phyloP scores from a whole-genome alignment of 2,797 vertebrate species.

The Artibeus jamaicensis region DNA sequence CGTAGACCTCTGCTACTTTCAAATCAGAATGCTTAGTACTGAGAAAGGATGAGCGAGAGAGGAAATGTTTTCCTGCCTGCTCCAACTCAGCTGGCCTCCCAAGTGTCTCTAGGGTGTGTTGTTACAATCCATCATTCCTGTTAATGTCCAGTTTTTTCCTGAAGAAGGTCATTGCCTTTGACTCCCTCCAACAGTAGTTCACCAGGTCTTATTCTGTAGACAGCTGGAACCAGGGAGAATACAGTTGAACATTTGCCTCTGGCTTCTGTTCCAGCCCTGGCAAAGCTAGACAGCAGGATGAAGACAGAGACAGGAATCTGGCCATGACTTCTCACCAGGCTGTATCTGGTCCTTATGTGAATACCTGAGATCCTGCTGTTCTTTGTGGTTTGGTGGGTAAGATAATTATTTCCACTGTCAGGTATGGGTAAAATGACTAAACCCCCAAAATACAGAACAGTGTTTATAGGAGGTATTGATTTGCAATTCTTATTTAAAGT shows the following conservation, averaged over 20 bases:
- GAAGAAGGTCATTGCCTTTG: constrained; percentile 31
- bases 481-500: constrained; percentile 3
- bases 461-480: neutral
- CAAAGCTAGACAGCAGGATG: constrained; percentile 16
- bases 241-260: constrained; percentile 17
- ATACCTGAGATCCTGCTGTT: constrained; percentile 49
- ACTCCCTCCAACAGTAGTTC: constrained; percentile 2
- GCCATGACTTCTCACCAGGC: neutral
- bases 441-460: neutral
- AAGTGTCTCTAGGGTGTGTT: neutral
- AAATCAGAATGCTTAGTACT: neutral
- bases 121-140: constrained; percentile 23
- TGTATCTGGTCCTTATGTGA: constrained; percentile 42
- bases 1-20: neutral
- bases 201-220: constrained; percentile 23
- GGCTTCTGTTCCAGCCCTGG: neutral
- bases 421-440: neutral
- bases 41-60: neutral
- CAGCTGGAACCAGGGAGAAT: neutral
- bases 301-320: constrained; percentile 37
- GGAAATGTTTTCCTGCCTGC: constrained; percentile 5
- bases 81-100: neutral
- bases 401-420: constrained; percentile 53
- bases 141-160: constrained; percentile 36
- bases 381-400: constrained; percentile 29